Percentiles rank a stretch among this genome's conserved stretches.
phyloP scores from a whole-genome alignment of 1,140 invertebrate species.

The Heliothis subflexa region DNA sequence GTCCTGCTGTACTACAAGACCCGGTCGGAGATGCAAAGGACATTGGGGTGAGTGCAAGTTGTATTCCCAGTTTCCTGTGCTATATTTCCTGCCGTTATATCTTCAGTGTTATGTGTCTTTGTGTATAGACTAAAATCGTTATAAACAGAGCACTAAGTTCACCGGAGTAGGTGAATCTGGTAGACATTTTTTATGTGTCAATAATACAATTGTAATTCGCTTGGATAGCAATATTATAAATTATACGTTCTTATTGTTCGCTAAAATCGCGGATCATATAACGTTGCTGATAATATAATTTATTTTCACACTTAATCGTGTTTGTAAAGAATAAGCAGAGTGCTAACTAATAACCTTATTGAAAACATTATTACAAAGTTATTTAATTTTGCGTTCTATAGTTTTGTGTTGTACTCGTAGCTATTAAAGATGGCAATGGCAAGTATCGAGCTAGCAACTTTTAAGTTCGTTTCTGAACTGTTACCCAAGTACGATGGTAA shows the following conservation, averaged over 20 bases:
- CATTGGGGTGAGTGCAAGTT: constrained; percentile 44
- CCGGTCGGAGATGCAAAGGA: constrained; percentile 46
- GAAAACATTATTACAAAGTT: too few relatives aligned
- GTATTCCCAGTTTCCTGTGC: constrained; percentile 45
- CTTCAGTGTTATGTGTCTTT: constrained; percentile 32
- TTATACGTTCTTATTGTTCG: too few relatives aligned
- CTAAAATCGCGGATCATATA: too few relatives aligned
- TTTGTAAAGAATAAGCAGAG: too few relatives aligned
- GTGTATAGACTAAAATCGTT: constrained; percentile 36
- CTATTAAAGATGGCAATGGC: background rate
- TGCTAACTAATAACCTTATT: too few relatives aligned
- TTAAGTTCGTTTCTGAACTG: background rate
- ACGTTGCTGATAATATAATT: too few relatives aligned
- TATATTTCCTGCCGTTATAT: constrained; percentile 48
- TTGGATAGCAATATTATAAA: too few relatives aligned
- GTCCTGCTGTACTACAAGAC: constrained; percentile 33
- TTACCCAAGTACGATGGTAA: constrained; percentile 39
- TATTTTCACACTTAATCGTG: too few relatives aligned
- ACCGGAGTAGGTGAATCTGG: background rate
- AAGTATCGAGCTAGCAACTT: background rate
- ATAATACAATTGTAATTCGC: too few relatives aligned
- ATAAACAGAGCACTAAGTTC: background rate
- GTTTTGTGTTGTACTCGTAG: background rate
- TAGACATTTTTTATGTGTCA: too few relatives aligned
- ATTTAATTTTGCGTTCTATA: too few relatives aligned